Base-by-base conservation (phyloP, 2,113 vertebrate genomes). In the Syngnathus scovelli region DNA sequence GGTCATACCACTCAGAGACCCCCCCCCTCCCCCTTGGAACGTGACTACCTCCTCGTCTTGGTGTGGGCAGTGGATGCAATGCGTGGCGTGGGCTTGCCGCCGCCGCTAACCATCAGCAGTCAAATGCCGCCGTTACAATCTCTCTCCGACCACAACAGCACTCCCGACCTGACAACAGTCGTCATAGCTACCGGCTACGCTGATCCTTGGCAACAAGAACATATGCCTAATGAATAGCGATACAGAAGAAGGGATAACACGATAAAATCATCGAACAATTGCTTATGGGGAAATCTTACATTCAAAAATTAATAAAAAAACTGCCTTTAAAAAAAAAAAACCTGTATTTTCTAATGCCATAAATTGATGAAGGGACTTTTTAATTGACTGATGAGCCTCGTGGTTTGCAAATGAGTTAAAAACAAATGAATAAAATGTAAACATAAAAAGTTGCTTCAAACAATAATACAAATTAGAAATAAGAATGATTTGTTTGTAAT, bases 1-100 rank as follows among this genome's bases (percentile, higher is more conserved):
- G 88, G 88, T 89, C 89, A 90, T 87, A 88, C 80, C 86, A 87
- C 86, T 69, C 77, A 72, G 70, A 85, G 80, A 81, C 84, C 84
- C 82, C 83, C 80, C 86, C 85, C 88, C 84, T 82, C 74, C 82
- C 85, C 83, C n/a, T 21, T 21, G 5, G 27, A 58, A 77, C 76
- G 85, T 89, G 86, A 87, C 87, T 85, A 81, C 82, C 85, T 88
- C 82, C 19, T 27, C 21, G 78, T 76, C 82, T 86, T 82, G 85
- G 80, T 86, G 83, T 84, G 83, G 82, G 83, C 77, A 36, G 55
- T 36, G 81, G 76, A 74, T 82, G 80, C 81, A 82, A 87, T 86
- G 80, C 80, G 77, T 78, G 43, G 82, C 86, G 85, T 87, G 79
- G 85, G 89, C 76, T 77, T 69, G 73, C 9, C 71, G 73, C 67